Percentiles rank a stretch among this genome's conserved stretches.
phyloP scores from a whole-genome alignment of 2,797 vertebrate species.

The Aldrovandia affinis region DNA sequence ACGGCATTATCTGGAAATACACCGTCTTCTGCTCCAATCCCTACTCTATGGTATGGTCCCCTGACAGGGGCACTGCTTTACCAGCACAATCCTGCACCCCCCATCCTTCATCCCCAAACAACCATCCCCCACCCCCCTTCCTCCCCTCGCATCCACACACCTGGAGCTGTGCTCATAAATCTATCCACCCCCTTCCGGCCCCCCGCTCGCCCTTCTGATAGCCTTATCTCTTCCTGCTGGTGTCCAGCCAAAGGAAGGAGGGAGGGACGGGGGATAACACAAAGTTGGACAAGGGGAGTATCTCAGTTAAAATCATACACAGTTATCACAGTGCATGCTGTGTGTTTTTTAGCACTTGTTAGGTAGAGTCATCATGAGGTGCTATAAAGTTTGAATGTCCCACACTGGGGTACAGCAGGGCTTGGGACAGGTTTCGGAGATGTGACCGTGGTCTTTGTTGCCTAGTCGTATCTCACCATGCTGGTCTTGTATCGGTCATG shows the following conservation, averaged over 20 bases:
- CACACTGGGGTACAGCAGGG: background rate
- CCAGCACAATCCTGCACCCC: background rate
- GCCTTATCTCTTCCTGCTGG: constrained; percentile 39
- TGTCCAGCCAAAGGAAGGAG: background rate
- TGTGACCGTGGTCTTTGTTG: background rate
- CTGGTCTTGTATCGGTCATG: background rate
- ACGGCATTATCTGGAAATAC: constrained; percentile 97
- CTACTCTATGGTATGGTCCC: constrained; percentile 87
- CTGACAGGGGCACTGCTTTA: background rate
- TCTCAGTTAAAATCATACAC: background rate
- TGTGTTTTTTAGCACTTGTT: background rate
- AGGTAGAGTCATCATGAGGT: too few species aligned
- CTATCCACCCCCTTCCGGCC: background rate
- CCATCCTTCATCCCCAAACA: background rate
- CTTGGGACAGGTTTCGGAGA: background rate
- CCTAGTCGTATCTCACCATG: background rate
- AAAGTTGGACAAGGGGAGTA: background rate
- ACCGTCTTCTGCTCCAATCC: constrained; percentile 97
- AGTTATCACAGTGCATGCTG: background rate
- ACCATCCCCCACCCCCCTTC: background rate
- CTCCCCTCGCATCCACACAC: background rate
- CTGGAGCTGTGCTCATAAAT: background rate
- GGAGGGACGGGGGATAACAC: background rate
- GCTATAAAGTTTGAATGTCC: too few species aligned
- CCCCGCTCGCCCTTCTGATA: background rate